A percentile compares a stretch with the other conserved stretches of the same genome.
These are phyloP conservation scores for Apodemus agrarius DNA, from an alignment of 2,797 vertebrate genomes.

Conservation along the genomic window DNA sequence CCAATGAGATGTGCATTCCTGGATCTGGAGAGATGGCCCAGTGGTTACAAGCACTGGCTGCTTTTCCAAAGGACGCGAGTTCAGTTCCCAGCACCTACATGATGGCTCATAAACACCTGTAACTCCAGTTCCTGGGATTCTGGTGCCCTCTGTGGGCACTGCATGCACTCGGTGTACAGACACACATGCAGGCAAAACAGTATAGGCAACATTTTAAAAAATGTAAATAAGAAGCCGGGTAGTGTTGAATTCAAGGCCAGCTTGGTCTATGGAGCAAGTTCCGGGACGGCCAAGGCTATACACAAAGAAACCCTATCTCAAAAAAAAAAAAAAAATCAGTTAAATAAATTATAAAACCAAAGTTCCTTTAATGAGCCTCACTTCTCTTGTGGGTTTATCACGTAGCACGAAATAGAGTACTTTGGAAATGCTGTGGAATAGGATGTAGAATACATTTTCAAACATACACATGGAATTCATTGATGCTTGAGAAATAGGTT, in stretches of 20 bases:
- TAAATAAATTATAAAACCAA: background rate
- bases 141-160: background rate
- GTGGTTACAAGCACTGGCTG: background rate
- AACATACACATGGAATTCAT: conserved; percentile 14
- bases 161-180: background rate
- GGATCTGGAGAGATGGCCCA: no score
- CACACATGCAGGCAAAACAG: background rate
- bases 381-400: conserved; percentile 16
- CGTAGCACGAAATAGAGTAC: background rate
- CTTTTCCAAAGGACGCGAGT: background rate
- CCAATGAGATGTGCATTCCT: background rate
- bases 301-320: background rate
- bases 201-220: background rate
- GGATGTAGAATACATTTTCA: conserved; percentile 49
- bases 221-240: background rate
- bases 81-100: background rate
- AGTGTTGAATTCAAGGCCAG: background rate
- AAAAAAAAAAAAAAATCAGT: background rate
- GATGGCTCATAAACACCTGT: background rate
- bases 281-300: background rate
- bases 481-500: conserved; percentile 44
- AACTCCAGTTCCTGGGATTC: background rate
- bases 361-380: background rate
- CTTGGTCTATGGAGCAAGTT: background rate
- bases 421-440: conserved; percentile 5